Evolutionary conservation across 2,888 invertebrate genomes (phyloP), one percentile per base, ranked within the genome.

Genomic region (Acrobasis suavella): DNA sequence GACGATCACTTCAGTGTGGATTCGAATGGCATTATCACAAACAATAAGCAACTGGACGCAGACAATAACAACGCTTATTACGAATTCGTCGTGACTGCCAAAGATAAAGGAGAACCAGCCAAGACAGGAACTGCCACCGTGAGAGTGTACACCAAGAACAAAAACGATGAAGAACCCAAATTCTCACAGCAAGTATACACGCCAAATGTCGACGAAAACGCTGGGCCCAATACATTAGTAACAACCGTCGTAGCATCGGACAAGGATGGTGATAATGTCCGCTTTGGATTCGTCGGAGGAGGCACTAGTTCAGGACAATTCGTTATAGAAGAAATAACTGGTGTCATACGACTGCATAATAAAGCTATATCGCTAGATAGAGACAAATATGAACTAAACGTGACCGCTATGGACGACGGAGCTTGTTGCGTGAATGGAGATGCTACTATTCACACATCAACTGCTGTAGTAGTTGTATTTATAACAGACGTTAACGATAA

Each of bases 401-500:
- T 99, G 9, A 98, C 98, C 0, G 99, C 99, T 2, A 95, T 97
- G 93, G 99, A 99, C 82, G 99, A 99, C 83, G 99, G 99, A 0
- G 96, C 97, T 1, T 99, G 99, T 83, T 99, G 99, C 83, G 96
- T 96, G 14, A 96, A 97, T 70, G 97, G 97, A 3, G 96, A 96
- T 72, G 93, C 95, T 1, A 97, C 96, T 0, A 96, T 97, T 72
- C 98, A 98, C 81, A 98, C 98, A 0, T 98, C 97, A 58, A 98
- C 98, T 0, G 98, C 98, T 9, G 97, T 98, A 1, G 98, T 99
- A 0, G 97, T 98, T 0, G 98, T 99, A 0, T 98, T 98, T 83
- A 98, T 99, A 67, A 98, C 98, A 0, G 98, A 99, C 77, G 98
- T 98, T 17, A 99, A 99, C 83, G 98, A 98, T 80, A 98, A 99